These are phyloP conservation scores for Distichodus sexfasciatus DNA, from an alignment of 2,797 vertebrate genomes.

Conservation along the genomic window DNA sequence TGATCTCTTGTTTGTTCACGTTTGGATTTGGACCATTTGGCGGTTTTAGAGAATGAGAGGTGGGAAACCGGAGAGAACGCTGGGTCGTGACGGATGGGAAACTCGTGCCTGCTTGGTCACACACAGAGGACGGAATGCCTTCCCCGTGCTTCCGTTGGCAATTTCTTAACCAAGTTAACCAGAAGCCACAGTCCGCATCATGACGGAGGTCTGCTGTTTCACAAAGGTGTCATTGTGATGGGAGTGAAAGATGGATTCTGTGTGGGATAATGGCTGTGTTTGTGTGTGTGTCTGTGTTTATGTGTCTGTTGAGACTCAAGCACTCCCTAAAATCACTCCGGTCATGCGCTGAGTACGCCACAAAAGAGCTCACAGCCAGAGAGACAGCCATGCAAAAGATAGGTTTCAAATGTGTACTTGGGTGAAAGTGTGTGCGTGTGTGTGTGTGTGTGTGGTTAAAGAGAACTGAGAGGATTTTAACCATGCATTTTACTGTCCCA, in stretches of 20 bases:
- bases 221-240: conserved; percentile 69
- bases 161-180: conserved; percentile 43
- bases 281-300: conserved; percentile 63
- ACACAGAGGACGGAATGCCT: conserved; percentile 24
- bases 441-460: conserved; percentile 18
- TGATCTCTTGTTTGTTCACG: no score
- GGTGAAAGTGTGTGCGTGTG: conserved; percentile 24
- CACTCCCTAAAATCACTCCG: conserved; percentile 67
- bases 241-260: conserved; percentile 60
- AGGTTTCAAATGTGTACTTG: conserved; percentile 55
- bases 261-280: conserved; percentile 66
- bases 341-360: conserved; percentile 51
- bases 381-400: conserved; percentile 69
- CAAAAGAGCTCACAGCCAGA: conserved; percentile 57
- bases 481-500: conserved; percentile 30
- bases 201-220: conserved; percentile 47
- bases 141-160: conserved; percentile 11
- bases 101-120: conserved; percentile 36
- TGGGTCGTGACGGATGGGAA: conserved; percentile 45
- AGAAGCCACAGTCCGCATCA: conserved; percentile 49
- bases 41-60: no score
- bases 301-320: conserved; percentile 66
- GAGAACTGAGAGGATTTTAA: background rate
- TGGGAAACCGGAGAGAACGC: no score
- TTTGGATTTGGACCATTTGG: no score